Evolutionary conservation across 2,888 invertebrate genomes (phyloP), one percentile per base, ranked within the genome.

Genomic region (Heliothis peltigera): DNA sequence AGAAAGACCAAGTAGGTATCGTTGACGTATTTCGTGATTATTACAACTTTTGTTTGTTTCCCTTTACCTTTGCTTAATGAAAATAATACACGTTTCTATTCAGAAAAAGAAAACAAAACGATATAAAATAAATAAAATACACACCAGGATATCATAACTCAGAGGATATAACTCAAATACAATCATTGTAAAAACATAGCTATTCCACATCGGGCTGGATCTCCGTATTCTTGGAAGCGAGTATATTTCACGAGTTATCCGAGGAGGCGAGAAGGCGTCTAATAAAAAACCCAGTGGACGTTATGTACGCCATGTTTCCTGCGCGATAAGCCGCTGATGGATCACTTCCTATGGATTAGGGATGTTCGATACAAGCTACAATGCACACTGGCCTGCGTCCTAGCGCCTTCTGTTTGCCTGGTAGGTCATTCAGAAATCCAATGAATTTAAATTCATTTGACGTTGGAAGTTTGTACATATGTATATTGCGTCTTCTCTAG

Each of bases 271-370:
- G 70, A 67, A 67, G 62, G 67, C 59, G 61, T 75, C 67, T 70
- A 77, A 80, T 80, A 80, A 80, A 80, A 80, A 80, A 77, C 64
- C 61, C 65, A 79, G 80, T 80, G 81, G 79, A 80, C 81, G 80
- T 64, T 67, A 70, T 75, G 78, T 78, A 83, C 75, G 71, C 76
- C 77, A 82, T 84, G 87, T 89, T 90, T 91, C 92, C 92, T 90
- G 88, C 79, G 85, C 87, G 94, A 94, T 94, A 93, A 92, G 88
- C 83, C 72, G 57, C 89, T 94, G 94, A 94, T 93, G 90, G 94
- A 94, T 94, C 88, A 89, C 89, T 94, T 94, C 94, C 94, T 89
- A 78, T 63, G 79, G 86, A 83, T 85, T 85, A 85, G 79, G 81
- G 80, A 77, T 80, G 73, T 73, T 64, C 74, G 83, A 82, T 82